Base-by-base conservation (phyloP, 2,888 invertebrate species). In the Exephanes ischioxanthus region DNA sequence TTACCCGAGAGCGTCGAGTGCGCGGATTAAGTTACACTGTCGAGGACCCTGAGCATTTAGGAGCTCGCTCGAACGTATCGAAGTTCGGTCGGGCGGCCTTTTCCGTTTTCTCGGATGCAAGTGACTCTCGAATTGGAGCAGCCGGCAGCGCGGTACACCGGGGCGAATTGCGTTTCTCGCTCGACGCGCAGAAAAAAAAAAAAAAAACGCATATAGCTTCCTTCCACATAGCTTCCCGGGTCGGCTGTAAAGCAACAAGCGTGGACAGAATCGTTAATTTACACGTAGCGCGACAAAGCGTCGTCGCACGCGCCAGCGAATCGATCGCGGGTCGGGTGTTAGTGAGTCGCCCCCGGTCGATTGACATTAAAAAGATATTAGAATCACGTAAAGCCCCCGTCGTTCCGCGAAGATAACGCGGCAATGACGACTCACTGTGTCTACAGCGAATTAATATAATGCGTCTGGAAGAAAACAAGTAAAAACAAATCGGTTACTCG, bases 41-140 rank as follows among this genome's bases (percentile, higher is more conserved):
- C 73, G 53, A 84, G 58, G 77, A 81, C 19, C 58, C 41, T 26
- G 51, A 78, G 68, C 78, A 48, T 73, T 72, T 80, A 78, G 58
- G 71, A 84, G 67, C 66, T 84, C 80, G 58, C 55, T 72, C 58
- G 68, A 75, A 75, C 45, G 37, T 72, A 71, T 55, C 61, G 22
- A 53, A 45, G 71, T 26, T 45, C 37, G 4, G 63, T 70, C 73
- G 22, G 33, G 16, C 16, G 71, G 33, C 16, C 30, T 14, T 48
- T 16, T 22, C 61, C 53, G n/a, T 71, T 67, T 48, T 71, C 51
- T 71, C 26, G 7, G 33, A n/a, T 26, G n/a, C 53, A 63, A 16
- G 11, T 11, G 48, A 41, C 4, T 80, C 14, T 55, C 7, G 19
- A 48, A 67, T 53, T 37, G 11, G 30, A 41, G 3, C 16, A 48